phyloP scores from a whole-genome alignment of 2,888 invertebrate genomes.

The Didymodactylos carnosus region DNA sequence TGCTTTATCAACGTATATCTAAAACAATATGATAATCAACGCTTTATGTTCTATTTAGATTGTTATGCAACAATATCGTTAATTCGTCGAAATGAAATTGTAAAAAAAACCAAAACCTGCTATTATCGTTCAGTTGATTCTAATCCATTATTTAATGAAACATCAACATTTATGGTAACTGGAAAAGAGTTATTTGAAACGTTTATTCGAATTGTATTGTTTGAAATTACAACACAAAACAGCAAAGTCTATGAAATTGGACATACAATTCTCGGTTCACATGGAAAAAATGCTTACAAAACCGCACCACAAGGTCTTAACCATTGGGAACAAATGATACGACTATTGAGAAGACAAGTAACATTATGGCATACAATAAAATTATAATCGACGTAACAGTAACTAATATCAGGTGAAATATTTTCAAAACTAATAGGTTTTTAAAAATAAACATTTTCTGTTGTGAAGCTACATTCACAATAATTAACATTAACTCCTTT shows the following conservation, averaged over 20 bases:
- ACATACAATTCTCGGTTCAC: neutral
- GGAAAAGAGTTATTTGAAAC: neutral
- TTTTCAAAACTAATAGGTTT: too few relatives aligned
- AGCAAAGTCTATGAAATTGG: neutral
- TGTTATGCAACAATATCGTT: neutral
- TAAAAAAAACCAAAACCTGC: neutral
- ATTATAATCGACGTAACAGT: too few relatives aligned
- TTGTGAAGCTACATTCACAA: too few relatives aligned
- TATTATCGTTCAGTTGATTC: neutral
- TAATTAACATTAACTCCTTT: too few relatives aligned
- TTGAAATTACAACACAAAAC: neutral
- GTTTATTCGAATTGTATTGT: neutral
- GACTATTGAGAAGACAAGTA: neutral
- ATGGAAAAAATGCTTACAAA: neutral
- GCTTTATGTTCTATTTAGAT: too few relatives aligned
- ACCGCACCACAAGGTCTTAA: neutral
- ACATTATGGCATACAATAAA: neutral
- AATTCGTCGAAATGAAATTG: neutral
- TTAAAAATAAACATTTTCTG: too few relatives aligned
- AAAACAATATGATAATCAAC: too few relatives aligned
- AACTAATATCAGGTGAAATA: too few relatives aligned
- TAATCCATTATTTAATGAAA: neutral
- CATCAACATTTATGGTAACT: neutral
- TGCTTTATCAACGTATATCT: too few relatives aligned
- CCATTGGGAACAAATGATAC: slow-evolving; percentile 1